phyloP scores from a whole-genome alignment of 2,888 invertebrate genomes.

The Pilophorus perplexus region DNA sequence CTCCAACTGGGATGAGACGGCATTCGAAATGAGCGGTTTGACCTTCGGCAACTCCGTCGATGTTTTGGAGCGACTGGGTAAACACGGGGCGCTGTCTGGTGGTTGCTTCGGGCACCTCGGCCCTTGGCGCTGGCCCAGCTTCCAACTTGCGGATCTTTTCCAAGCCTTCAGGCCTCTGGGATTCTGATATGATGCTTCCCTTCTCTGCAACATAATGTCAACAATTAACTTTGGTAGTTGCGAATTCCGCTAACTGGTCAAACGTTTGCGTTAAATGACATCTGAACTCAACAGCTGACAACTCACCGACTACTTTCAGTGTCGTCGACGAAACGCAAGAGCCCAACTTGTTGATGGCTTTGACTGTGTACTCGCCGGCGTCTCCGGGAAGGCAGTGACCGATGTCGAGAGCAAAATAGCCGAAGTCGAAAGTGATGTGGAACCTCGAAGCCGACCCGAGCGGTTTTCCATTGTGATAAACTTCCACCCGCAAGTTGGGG shows the following conservation, averaged over 20 bases:
- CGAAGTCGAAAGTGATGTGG: constrained; percentile 96
- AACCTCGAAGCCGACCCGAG: constrained; percentile 85
- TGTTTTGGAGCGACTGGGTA: constrained; percentile 88
- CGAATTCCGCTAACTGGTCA: too few species aligned
- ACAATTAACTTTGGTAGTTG: neutral
- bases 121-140: constrained; percentile 73
- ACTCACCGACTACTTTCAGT: constrained; percentile 64
- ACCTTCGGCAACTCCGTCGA: constrained; percentile 81
- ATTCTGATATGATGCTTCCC: constrained; percentile 82
- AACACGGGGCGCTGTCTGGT: constrained; percentile 91
- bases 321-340: constrained; percentile 81
- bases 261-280: neutral
- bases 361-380: constrained; percentile 90
- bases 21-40: constrained; percentile 95
- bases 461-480: constrained; percentile 89
- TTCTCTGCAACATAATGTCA: constrained; percentile 58
- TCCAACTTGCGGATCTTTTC: constrained; percentile 89
- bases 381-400: constrained; percentile 92
- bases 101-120: constrained; percentile 75
- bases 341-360: constrained; percentile 87
- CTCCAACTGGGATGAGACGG: constrained; percentile 88
- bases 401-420: constrained; percentile 94
- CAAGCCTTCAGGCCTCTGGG: constrained; percentile 90
- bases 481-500: constrained; percentile 83
- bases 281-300: neutral